Evolutionary conservation across 2,113 vertebrate genomes (phyloP), one percentile per base, ranked within the genome.

Genomic region (Phaethornis superciliosus): DNA sequence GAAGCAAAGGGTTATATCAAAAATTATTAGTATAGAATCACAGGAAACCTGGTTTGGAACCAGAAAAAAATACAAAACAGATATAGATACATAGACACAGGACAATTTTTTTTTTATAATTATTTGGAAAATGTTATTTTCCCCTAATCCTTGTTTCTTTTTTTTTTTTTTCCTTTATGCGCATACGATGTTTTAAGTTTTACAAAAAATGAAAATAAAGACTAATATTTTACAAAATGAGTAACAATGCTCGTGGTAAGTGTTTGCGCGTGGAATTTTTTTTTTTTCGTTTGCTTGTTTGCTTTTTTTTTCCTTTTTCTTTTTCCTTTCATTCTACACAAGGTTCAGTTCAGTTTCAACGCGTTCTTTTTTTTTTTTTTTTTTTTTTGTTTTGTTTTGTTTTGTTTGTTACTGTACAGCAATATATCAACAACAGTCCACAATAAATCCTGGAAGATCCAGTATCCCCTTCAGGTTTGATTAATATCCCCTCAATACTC

Each of bases 11-110:
- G 99, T 99, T 99, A 99, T 99, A 99, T 99, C 98, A 99, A 99
- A 99, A 99, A 99, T 99, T 98, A 99, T 99, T 99, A 99, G 99
- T 99, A 99, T 99, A 99, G 99, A 99, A 99, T 99, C 99, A 99
- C 99, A 99, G 99, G 99, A 99, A 99, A 98, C 98, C 98, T 99
- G 99, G 99, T 99, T 99, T 99, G 99, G 99, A 99, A 99, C 99
- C 99, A 99, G 99, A 99, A 99, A 99, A 99, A 98, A 99, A 99
- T 98, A 99, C 99, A 99, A 99, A 99, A 99, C 99, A 99, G 99
- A 99, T 99, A 99, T 99, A 99, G 99, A 99, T 99, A 99, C 99
- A 99, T 99, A 99, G 99, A 99, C 99, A 99, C 99, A 99, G 99
- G 99, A 99, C 99, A 99, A 97, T 95, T 97, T 91, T 92, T 98